Evolutionary conservation across 2,888 invertebrate genomes (phyloP), one percentile per base, ranked within the genome.

Genomic region (Lithophane socia): DNA sequence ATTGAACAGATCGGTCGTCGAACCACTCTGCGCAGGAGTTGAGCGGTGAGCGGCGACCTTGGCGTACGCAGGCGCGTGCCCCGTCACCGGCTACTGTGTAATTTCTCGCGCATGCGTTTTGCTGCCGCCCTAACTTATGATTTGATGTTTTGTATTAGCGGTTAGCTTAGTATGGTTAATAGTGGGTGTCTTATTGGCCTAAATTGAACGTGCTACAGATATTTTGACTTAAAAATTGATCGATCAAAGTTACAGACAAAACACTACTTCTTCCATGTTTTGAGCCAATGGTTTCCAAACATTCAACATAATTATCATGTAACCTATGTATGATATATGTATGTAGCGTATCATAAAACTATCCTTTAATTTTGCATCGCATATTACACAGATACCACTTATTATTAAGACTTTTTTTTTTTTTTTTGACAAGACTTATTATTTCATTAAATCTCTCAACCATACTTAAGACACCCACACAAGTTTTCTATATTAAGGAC

Each of bases 21-120:
- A 94, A 94, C 94, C 87, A 92, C 89, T 91, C 84, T 80, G 85
- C 86, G 86, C 86, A 86, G 81, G 77, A 88, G 86, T 79, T 79
- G 72, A 72, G 75, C 75, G 88, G 95, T 94, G 94, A 94, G 85
- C 87, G 94, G 94, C 89, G 90, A 90, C 95, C 95, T 95, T 95
- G 94, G 89, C 60, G 85, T 87, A 88, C 87, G 89, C 88, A 81
- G 82, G 88, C 90, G 90, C 88, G 86, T 88, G 88, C 77, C 91
- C 88, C 83, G 88, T 88, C 86, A 86, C 87, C 86, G 70, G 91
- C 92, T 92, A 92, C 93, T 91, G 92, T 93, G 92, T 88, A 88
- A 89, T 88, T 89, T 89, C 88, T 89, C 88, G 85, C 78, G 89
- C 90, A 88, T 90, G 88, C 90, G 87, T 82, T 79, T 86, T 77